Base-by-base conservation (phyloP, 2,113 vertebrate species). In the Mesoclemmys tuberculata region DNA sequence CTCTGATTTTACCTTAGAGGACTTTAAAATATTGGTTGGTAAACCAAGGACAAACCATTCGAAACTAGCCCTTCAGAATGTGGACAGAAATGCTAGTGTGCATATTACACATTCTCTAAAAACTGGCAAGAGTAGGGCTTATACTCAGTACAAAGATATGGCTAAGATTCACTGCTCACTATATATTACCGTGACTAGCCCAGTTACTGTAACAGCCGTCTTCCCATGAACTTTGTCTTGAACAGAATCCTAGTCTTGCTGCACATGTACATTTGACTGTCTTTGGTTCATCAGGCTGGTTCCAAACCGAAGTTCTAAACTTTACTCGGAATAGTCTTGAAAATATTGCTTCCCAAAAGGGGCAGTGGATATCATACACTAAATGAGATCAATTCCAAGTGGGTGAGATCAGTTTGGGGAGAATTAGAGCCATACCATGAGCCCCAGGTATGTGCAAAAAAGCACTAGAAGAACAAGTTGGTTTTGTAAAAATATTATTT, bases 391-490 rank as follows among this genome's bases (percentile, higher is more conserved):
- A 92, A 84, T 92, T 38, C 74, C 58, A 27, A 71, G 84, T 82
- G 9, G 4, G 1, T 46, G 49, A 12, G 49, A 81, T 3, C 16
- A 2, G 3, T 49, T 35, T 24, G 19, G 54, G 16, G 90, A 71
- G 31, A 80, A 51, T 83, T 85, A 27, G 5, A 93, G 29, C 4
- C 21, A 38, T 2, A 1, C 0, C 2, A 51, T 0, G 2, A 27
- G 24, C 52, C 22, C 90, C 49, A 86, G 85, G 77, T 6, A 0
- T 48, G 19, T 52, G 35, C 5, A 77, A 80, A 35, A 10, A 49
- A 68, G 1, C 1, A 6, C 18, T 38, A 31, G 75, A 83, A 80
- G 49, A 0, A 19, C 1, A 9, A 26, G 29, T 75, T 38, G 10
- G 38, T 80, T 56, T 13, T 82, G n/a, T 52, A 56, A 71, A 68